Base-by-base conservation (phyloP, 2,888 invertebrate genomes). In the Pristionchus mayeri region DNA sequence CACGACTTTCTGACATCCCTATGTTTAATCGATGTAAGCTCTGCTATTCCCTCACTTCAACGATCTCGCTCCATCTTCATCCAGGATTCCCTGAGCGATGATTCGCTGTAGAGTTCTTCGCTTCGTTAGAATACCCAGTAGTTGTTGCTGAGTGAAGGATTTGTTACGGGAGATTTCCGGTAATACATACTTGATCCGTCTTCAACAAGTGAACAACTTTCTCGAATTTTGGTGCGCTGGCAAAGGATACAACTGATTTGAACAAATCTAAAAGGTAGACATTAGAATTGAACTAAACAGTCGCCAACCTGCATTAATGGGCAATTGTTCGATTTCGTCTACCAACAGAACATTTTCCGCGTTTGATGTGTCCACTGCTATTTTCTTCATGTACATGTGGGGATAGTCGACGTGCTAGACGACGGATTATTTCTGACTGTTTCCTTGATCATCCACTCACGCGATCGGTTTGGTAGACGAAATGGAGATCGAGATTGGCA, bases 1-100 rank as follows among this genome's bases (percentile, higher is more conserved):
- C 13, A 9, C 44, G 44, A 44, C 6, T 44, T 48, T 48, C 7
- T 16, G 7, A 48, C 11, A 48, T 11, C 16, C 48, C 7, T 7
- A 48, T 54, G n/a, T 21, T 16, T 54, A 54, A 54, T 13, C 4
- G n/a, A 54, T 54, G 16, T 21, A 54, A n/a, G n/a, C n/a, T n/a
- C n/a, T n/a, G n/a, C n/a, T n/a, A n/a, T n/a, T 44, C 44, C 13
- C 67, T 67, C 1, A 67, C 67, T 67, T 34, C 67, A 67, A n/a
- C 21, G 67, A 67, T 67, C 37, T 34, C n/a, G 67, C 67, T 37
- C 67, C 67, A 21, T 67, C 67, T 9, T 67, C 67, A 40, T 67
- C 34, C 7, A 37, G n/a, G 27, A 37, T 67, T n/a, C n/a, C 67
- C 37, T 67, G 67, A 37, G 67, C 18, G 4, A 67, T 34, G n/a